Percentiles rank a stretch among this genome's conserved stretches.
Conservation (phyloP, 2,797 vertebrate species). For the Rousettus madagascariensis region DNA sequence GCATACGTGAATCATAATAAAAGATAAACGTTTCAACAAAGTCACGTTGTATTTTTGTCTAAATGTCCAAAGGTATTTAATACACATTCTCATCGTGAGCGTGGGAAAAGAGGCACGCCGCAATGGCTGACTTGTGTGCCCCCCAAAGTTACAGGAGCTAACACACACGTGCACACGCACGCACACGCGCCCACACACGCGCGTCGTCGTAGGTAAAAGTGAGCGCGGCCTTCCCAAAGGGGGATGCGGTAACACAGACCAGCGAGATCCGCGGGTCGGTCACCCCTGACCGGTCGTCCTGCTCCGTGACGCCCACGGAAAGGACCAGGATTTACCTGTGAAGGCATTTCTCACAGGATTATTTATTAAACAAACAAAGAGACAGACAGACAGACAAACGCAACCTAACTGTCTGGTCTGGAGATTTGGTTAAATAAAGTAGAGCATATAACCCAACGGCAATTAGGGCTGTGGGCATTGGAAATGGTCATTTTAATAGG, state of each 20-base stretch:
- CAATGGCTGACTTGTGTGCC: not conserved
- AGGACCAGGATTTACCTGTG: too few relatives aligned
- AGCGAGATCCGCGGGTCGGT: fast-evolving
- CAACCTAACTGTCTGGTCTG: not conserved
- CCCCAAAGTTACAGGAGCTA: too few relatives aligned
- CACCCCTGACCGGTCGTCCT: not conserved
- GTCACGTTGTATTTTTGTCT: not conserved
- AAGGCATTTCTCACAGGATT: not conserved
- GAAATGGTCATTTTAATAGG: not conserved
- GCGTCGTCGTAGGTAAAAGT: not conserved
- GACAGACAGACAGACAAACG: not conserved
- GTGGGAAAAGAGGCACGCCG: not conserved
- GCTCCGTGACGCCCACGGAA: not conserved
- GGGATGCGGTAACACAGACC: fast-evolving
- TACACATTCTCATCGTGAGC: not conserved
- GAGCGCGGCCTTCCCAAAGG: not conserved
- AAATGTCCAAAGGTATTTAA: not conserved
- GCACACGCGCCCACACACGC: not conserved
- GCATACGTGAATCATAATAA: not conserved
- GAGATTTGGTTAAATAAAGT: not conserved
- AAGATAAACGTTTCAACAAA: not conserved
- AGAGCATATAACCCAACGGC: fast-evolving
- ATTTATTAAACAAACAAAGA: not conserved
- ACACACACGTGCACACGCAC: too few relatives aligned
- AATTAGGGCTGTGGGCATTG: not conserved